Percentiles rank a stretch among this genome's conserved stretches.
phyloP scores from a whole-genome alignment of 2,113 vertebrate genomes.

The Gadus chalcogrammus region DNA sequence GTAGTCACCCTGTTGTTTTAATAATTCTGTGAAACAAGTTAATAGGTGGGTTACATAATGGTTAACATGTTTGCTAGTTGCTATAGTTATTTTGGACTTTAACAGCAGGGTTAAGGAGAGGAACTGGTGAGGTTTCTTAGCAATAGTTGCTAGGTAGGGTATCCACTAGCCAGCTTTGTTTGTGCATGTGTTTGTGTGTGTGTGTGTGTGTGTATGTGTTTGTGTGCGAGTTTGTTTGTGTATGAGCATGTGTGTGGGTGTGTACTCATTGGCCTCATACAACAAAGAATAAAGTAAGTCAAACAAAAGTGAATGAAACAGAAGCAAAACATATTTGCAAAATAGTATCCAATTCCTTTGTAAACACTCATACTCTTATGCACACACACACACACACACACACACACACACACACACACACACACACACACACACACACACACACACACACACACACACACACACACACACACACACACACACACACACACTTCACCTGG shows the following conservation, averaged over 20 bases:
- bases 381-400: neutral
- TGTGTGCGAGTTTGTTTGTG: neutral
- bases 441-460: neutral
- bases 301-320: too few species aligned
- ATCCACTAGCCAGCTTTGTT: neutral
- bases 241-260: neutral
- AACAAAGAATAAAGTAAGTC: too few species aligned
- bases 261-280: neutral
- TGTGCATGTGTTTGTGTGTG: neutral
- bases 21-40: too few species aligned
- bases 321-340: too few species aligned
- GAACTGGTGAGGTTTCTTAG: neutral
- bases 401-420: neutral
- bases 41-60: too few species aligned
- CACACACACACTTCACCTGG: neutral
- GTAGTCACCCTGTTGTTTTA: too few species aligned
- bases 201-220: neutral
- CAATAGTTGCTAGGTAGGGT: neutral
- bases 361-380: neutral
- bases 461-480: neutral
- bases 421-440: neutral
- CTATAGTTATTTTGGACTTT: neutral
- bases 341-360: neutral
- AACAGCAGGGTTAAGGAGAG: neutral
- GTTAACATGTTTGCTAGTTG: neutral